phyloP scores from a whole-genome alignment of 1,140 invertebrate genomes.

The Leguminivora glycinivorella region DNA sequence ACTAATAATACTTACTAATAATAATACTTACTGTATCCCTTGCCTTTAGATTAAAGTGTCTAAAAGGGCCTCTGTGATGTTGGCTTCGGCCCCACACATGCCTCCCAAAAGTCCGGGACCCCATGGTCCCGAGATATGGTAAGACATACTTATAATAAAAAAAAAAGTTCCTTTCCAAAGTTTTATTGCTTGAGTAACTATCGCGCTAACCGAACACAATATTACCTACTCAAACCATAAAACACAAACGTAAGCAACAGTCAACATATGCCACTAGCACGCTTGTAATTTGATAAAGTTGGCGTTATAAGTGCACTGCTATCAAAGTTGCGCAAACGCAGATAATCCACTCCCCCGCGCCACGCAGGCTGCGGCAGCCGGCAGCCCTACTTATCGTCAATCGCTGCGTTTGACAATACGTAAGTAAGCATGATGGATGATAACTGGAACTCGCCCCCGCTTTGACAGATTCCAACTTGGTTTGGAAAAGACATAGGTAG shows the following conservation, averaged over 20 bases:
- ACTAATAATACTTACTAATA: too few species aligned
- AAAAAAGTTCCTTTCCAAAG: too few species aligned
- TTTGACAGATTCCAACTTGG: neutral
- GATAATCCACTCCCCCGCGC: conserved; percentile 1
- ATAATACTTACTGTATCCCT: too few species aligned
- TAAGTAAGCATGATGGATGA: conserved; percentile 10
- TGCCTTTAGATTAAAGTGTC: too few species aligned
- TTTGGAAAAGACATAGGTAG: neutral
- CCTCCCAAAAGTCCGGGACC: too few species aligned
- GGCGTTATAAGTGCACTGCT: neutral
- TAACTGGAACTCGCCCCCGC: conserved; percentile 12
- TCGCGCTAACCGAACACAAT: too few species aligned
- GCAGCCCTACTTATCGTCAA: neutral
- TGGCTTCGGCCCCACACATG: too few species aligned
- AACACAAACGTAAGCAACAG: neutral
- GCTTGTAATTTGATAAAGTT: conserved; percentile 2
- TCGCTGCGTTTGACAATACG: neutral
- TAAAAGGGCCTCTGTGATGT: too few species aligned
- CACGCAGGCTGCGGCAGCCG: neutral
- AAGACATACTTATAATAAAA: too few species aligned
- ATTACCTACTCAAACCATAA: too few species aligned
- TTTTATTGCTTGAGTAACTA: too few species aligned
- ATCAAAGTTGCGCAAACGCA: neutral
- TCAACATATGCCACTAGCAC: neutral
- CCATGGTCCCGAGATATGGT: too few species aligned